Conservation (phyloP, 2,888 invertebrate species). For the Plebejus melissa region DNA sequence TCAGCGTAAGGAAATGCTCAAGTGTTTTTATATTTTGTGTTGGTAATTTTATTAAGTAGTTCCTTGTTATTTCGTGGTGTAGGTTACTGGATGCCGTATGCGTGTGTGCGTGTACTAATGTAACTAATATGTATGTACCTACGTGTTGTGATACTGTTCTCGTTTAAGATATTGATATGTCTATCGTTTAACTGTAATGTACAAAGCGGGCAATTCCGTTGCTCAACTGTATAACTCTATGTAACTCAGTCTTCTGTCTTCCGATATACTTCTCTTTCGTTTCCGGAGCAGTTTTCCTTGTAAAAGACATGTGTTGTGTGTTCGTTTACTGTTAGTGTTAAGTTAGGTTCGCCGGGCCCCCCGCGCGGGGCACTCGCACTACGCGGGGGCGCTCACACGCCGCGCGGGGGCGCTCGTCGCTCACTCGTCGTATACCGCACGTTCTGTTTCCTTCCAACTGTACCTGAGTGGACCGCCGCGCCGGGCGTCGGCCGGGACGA, state of each 20-base stretch:
- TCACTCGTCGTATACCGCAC: constrained; percentile 36
- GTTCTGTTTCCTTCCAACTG: constrained; percentile 59
- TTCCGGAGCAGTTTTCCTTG: constrained; percentile 72
- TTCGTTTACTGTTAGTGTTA: constrained; percentile 52
- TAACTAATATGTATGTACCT: constrained; percentile 57
- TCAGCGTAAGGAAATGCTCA: constrained; percentile 72
- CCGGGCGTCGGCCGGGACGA: constrained; percentile 41
- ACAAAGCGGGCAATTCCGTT: constrained; percentile 64
- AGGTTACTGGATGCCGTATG: constrained; percentile 52
- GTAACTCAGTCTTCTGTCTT: constrained; percentile 54
- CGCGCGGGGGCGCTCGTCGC: not conserved
- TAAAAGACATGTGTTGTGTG: constrained; percentile 72
- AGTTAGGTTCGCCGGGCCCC: constrained; percentile 39
- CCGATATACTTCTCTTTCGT: constrained; percentile 57
- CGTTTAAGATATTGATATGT: constrained; percentile 54
- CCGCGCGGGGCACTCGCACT: not conserved
- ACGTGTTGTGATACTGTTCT: constrained; percentile 72
- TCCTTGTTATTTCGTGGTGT: constrained; percentile 65
- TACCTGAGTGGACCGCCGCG: constrained; percentile 58
- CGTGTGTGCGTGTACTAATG: constrained; percentile 30
- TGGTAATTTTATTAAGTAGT: constrained; percentile 69
- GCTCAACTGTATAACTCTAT: constrained; percentile 54
- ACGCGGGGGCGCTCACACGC: not conserved
- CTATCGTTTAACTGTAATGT: constrained; percentile 56
- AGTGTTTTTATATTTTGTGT: constrained; percentile 70